Evolutionary conservation across 2,797 vertebrate species (phyloP), one percentile per base, ranked within the genome.

Genomic region (Betta splendens): DNA sequence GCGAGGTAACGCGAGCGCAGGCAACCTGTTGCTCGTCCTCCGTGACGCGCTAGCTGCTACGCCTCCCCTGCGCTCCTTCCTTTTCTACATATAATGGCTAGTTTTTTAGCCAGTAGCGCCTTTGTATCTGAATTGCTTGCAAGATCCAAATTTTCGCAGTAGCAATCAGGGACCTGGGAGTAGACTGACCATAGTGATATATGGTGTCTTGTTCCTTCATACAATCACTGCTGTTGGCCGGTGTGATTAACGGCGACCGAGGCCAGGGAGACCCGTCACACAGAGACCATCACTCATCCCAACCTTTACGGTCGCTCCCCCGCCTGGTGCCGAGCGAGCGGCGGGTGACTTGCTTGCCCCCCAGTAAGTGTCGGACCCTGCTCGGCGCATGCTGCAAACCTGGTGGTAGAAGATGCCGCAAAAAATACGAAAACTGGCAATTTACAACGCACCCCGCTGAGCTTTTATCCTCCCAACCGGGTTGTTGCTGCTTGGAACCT

Each of bases 271-370:
- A 40, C 25, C 18, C 33, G 36, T 51, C 50, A 31, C 20, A 58
- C 33, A 59, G 31, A 67, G 43, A 52, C 39, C 40, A 35, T 49
- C 58, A 77, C 73, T 78, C 66, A 57, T 74, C 50, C 58, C 36
- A 50, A 18, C 42, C 57, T 64, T 49, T 40, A 51, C 18, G 68
- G 64, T 64, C 33, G 23, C 43, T 40, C 18, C 15, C 21, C 40
- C 56, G 52, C 60, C 66, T 64, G 61, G 7, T 51, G 37, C 7
- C 23, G 45, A 61, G 35, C n/a, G 39, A 58, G 31, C 43, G 40
- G 44, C 50, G 64, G 45, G 9, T 22, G 28, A 28, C 43, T 52
- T 38, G 53, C 31, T 40, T 62, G 18, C 32, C 29, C 39, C 3
- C 6, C 11, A 39, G 33, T 61, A 36, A 57, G 16, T 45, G 22